Evolutionary conservation across 2,888 invertebrate genomes (phyloP), one percentile per base, ranked within the genome.

Genomic region (Colostygia pectinataria): DNA sequence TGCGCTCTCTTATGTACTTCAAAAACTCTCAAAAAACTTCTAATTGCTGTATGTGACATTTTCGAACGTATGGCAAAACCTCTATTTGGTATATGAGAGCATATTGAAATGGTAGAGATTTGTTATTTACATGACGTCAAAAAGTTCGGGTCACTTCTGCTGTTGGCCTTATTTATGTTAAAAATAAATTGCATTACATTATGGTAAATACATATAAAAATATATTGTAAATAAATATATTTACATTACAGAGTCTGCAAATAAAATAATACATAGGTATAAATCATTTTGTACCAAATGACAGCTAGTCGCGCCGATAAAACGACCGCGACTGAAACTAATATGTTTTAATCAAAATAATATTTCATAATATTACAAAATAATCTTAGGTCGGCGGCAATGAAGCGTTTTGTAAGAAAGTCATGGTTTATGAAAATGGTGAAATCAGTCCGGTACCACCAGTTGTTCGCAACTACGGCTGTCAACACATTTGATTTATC

Each of bases 271-370:
- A 47, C 6, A 20, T 36, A 14, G 36, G 28, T 25, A 34, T 51
- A 62, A 55, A 57, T 50, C 54, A 63, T 59, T 65, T 47, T 52
- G 41, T 57, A 60, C 41, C 55, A 57, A 59, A 65, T 56, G 57
- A 42, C 48, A 51, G 48, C 52, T 57, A 61, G 62, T 57, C 65
- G 57, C 64, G n/a, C n/a, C n/a, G 45, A 53, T 37, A 43, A 55
- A 48, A 31, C 49, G 53, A 68, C 66, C 68, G 55, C 66, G 66
- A 65, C 68, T 66, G 74, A 62, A 66, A 59, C 71, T 68, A 71
- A 74, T 65, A 69, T 68, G 64, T 66, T 68, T 67, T 63, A 70
- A 70, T 65, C 60, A 58, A 74, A 67, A n/a, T 60, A 66, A 53
- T 59, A 57, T 70, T 66, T 71, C 61, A 69, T 66, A 71, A 74